Evolutionary conservation across 2,888 invertebrate genomes (phyloP), one percentile per base, ranked within the genome.

Genomic region (Spilarctia lutea): DNA sequence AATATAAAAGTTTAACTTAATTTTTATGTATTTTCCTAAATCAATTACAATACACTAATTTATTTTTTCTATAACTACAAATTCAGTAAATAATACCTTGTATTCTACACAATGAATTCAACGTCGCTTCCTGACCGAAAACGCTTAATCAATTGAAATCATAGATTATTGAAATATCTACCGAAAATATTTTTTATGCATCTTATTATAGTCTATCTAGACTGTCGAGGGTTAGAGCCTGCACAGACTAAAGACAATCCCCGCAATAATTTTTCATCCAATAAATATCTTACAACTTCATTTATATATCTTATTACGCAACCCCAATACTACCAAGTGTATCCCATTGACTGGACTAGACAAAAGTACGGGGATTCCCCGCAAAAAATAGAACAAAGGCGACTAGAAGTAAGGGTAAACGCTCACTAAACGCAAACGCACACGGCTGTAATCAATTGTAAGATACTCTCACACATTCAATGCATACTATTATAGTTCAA

Each of bases 31-130:
- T 33, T 33, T 33, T 33, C 33, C 4, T 33, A 33, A 4, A 33
- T 4, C 33, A 33, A 33, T 33, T 33, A 33, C 2, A 4, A 33
- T 33, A 33, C 33, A 42, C 11, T 42, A 42, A n/a, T n/a, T n/a
- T n/a, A n/a, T 0, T 52, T 52, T 52, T 52, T 52, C 2, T 52
- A 24, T 8, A 56, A n/a, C n/a, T 13, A 56, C 13, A n/a, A n/a
- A n/a, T 56, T 52, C 30, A 30, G 27, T 63, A 16, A 63, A 63
- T 63, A 30, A 63, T 63, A 63, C 60, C 60, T 63, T 63, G 60
- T 63, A 6, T 63, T 63, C 60, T 16, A 30, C 60, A 6, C 7
- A 63, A 30, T 16, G 6, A 27, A 27, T 30, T 60, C 16, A 63
- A 63, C 30, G 60, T 30, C 30, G 60, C 60, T 63, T 63, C 6